Conservation (phyloP, 2,797 vertebrate species). For the Falco concolor region DNA sequence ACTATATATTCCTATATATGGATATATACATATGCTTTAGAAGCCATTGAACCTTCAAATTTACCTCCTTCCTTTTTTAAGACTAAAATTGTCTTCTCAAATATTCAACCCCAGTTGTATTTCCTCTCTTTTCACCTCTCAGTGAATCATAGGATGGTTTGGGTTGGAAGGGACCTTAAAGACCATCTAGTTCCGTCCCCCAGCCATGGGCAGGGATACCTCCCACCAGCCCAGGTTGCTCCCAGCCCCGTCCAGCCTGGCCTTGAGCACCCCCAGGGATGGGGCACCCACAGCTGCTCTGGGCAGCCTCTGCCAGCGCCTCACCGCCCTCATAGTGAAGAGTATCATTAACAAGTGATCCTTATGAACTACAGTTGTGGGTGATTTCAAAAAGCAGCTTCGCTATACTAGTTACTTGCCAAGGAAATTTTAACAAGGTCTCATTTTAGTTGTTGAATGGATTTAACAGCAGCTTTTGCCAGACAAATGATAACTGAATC, state of each 20-base stretch:
- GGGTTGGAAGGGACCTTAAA: too few species aligned
- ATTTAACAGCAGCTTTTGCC: background rate
- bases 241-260: too few species aligned
- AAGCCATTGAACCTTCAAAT: background rate
- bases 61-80: background rate
- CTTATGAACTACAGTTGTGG: background rate
- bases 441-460: slow-evolving; percentile 5
- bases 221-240: too few species aligned
- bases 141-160: background rate
- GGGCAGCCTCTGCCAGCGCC: too few species aligned
- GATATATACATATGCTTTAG: background rate
- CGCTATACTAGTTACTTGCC: background rate
- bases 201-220: too few species aligned
- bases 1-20: background rate
- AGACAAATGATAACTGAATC: background rate
- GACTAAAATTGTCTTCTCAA: background rate
- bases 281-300: too few species aligned
- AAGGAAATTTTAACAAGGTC: background rate
- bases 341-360: background rate
- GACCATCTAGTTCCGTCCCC: too few species aligned
- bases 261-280: too few species aligned
- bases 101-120: background rate
- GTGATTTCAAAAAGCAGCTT: background rate
- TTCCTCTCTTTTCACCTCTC: background rate
- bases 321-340: too few species aligned